Evolutionary conservation across 1,140 invertebrate species (phyloP), one percentile per base, ranked within the genome.

Genomic region (Orchestia grillus): DNA sequence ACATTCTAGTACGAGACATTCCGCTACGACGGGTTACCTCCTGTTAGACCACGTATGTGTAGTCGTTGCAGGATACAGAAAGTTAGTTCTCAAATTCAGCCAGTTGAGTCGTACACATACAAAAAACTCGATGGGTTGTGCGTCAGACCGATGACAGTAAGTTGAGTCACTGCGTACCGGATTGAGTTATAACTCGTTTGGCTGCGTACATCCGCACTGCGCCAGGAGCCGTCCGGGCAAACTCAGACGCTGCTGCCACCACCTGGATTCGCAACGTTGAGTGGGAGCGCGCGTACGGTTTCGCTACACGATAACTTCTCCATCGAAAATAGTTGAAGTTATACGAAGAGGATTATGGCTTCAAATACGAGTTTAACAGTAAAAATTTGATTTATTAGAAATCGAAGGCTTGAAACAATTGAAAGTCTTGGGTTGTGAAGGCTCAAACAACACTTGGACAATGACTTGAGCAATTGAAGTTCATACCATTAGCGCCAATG

Each of bases 131-230:
- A 36, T 19, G 62, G 41, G 41, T 44, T 90, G 88, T 90, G 88
- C 88, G 36, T 28, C 41, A 90, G 88, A 90, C 88, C 88, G 88
- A 90, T 90, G 88, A 90, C n/a, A 42, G 88, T 90, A 90, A 90
- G 88, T 41, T 42, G 88, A 90, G 88, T 90, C 88, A 90, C 88
- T 42, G 88, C 43, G 15, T 36, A 36, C 36, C n/a, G 88, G n/a
- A 90, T 90, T 90, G 43, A 19, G 88, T 90, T 6, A 42, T 42
- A 90, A 90, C 88, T 90, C 41, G 88, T 90, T 42, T 16, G 88
- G 43, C 28, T 90, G 11, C 28, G 28, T 36, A 90, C n/a, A 41
- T 44, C n/a, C 88, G 47, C 47, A 19, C 47, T 19, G 6, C 19
- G 47, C 19, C 47, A 6, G 47, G 6, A 53, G 47, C 47, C 19